A percentile compares a stretch with the other conserved stretches of the same genome.
Conservation (phyloP, 2,797 vertebrate species). For the Hoplostethus atlanticus region DNA sequence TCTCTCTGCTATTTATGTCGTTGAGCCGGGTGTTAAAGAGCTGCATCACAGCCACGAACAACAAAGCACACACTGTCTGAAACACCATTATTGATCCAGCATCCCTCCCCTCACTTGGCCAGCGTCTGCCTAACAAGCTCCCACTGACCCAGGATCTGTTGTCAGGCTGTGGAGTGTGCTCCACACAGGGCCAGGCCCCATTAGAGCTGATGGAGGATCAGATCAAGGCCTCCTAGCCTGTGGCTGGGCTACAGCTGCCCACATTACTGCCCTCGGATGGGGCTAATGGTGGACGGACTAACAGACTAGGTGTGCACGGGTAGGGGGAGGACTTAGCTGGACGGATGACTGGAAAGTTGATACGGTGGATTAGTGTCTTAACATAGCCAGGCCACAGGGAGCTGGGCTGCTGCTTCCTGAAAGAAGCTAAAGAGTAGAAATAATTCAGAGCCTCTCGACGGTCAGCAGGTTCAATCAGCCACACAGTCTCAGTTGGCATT, state of each 20-base stretch:
- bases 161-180: constrained; percentile 61
- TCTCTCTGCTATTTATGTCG: constrained; percentile 37
- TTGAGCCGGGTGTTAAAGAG: constrained; percentile 5
- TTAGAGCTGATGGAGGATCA: constrained; percentile 72
- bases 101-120: constrained; percentile 6
- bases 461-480: not conserved
- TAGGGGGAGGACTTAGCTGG: constrained; percentile 15
- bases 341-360: constrained; percentile 24
- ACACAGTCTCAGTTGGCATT: not conserved
- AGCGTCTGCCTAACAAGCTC: constrained; percentile 43
- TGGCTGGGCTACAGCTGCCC: constrained; percentile 34
- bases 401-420: not conserved
- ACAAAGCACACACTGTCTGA: constrained; percentile 1
- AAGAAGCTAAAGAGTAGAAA: not conserved
- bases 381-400: constrained; percentile 12
- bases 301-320: constrained; percentile 22
- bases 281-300: constrained; percentile 35
- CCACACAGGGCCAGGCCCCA: constrained; percentile 56
- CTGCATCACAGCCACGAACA: not conserved
- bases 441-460: not conserved
- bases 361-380: constrained; percentile 35
- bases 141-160: constrained; percentile 62
- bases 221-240: constrained; percentile 36
- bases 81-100: constrained; percentile 52
- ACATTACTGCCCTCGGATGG: constrained; percentile 49